Conservation (phyloP, 2,888 invertebrate genomes). For the Conus canariensis region DNA sequence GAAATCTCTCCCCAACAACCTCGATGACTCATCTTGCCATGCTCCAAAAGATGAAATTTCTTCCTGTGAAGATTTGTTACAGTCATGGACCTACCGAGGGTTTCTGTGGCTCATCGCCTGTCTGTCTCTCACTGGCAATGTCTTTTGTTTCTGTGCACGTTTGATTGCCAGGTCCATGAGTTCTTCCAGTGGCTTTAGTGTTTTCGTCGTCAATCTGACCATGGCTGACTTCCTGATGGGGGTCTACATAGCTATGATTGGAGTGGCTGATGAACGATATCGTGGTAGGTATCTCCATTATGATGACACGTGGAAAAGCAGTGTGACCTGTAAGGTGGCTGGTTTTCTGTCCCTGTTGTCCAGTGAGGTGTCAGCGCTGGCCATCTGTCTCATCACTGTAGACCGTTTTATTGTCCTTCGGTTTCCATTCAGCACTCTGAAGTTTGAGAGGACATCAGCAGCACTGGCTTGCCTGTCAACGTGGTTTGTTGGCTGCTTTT, state of each 20-base stretch:
- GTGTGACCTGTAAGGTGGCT: not conserved
- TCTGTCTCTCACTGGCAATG: not conserved
- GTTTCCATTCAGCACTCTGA: slow-evolving; percentile 1
- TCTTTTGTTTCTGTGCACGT: not conserved
- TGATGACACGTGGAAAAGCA: slow-evolving; percentile 3
- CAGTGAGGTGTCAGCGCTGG: slow-evolving; percentile 14
- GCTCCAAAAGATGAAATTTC: not conserved
- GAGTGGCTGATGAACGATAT: slow-evolving; percentile 3
- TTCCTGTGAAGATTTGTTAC: slow-evolving; percentile 14
- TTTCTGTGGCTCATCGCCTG: not conserved
- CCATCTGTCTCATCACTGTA: slow-evolving; percentile 9
- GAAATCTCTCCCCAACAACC: not conserved
- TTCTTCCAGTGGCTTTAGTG: not conserved
- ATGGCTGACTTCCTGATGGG: slow-evolving; percentile 18
- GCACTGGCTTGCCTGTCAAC: not conserved
- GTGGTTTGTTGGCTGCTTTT: not conserved
- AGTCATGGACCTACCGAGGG: not conserved
- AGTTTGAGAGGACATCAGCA: slow-evolving; percentile 2
- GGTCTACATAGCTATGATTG: not conserved
- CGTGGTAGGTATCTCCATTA: slow-evolving; percentile 1
- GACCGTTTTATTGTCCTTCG: slow-evolving; percentile 22
- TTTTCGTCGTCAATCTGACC: slow-evolving; percentile 9
- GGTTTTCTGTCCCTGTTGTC: slow-evolving; percentile 18
- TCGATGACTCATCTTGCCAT: not conserved
- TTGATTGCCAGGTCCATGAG: not conserved